These are phyloP conservation scores for Habroteleia sp. DNA, from an alignment of 2,888 invertebrate genomes.

Conservation along the genomic window DNA sequence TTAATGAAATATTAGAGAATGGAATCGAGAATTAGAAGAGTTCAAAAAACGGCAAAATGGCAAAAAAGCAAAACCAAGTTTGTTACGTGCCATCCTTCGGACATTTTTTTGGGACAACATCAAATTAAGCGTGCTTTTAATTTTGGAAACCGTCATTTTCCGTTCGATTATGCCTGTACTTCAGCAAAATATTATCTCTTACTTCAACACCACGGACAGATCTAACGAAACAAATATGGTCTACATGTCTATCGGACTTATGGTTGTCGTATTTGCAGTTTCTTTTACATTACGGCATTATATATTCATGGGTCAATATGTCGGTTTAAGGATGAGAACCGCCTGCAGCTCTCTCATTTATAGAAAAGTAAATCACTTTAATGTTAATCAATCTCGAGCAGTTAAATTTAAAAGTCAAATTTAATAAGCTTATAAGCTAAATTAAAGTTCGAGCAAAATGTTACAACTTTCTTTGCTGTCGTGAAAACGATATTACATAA, in stretches of 20 bases:
- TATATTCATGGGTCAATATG: not conserved
- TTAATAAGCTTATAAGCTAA: too few relatives aligned
- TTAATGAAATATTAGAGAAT: too few relatives aligned
- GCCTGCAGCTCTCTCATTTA: conserved; percentile 25
- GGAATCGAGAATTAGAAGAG: conserved; percentile 17
- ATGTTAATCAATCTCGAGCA: not conserved
- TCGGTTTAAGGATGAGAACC: conserved; percentile 15
- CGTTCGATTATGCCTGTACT: conserved; percentile 10
- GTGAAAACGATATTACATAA: not conserved
- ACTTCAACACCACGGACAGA: conserved; percentile 3
- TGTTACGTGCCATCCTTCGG: conserved; percentile 10
- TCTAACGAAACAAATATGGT: not conserved
- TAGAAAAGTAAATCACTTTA: conserved; percentile 17
- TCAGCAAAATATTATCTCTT: conserved; percentile 11
- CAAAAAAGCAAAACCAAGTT: conserved; percentile 14
- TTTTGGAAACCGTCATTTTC: conserved; percentile 21
- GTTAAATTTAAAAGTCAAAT: conserved; percentile 1
- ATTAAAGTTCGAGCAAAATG: too few relatives aligned
- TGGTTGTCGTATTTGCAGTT: not conserved
- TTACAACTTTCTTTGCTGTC: too few relatives aligned
- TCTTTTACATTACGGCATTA: conserved; percentile 17
- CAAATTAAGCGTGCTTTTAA: conserved; percentile 9
- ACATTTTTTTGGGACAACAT: conserved; percentile 38
- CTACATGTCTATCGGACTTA: not conserved
- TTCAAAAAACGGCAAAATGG: not conserved